These are phyloP conservation scores for Globodera rostochiensis DNA, from an alignment of 1,140 invertebrate species.

Conservation along the genomic window DNA sequence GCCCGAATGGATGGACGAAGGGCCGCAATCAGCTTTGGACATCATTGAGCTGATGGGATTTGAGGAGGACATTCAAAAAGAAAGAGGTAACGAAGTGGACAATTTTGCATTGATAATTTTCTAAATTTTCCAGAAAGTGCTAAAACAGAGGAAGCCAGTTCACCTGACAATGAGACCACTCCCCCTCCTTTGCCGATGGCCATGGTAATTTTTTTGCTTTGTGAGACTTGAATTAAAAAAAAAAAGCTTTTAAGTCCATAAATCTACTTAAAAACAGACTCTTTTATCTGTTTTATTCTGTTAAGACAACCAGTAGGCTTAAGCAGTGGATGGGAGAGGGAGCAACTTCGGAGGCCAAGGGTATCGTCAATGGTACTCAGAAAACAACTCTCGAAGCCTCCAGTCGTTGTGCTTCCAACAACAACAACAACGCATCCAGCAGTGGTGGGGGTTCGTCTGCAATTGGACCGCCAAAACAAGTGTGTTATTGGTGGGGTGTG, in stretches of 20 bases:
- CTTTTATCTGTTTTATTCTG: neutral
- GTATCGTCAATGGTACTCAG: neutral
- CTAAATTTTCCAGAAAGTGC: too few species aligned
- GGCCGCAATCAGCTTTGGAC: slow-evolving; percentile 35
- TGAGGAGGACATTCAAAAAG: slow-evolving; percentile 28
- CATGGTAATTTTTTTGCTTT: too few species aligned
- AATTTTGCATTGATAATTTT: too few species aligned
- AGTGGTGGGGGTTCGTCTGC: neutral
- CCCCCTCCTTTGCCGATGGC: too few species aligned
- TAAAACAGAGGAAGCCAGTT: neutral
- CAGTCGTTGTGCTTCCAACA: neutral
- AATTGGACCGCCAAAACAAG: neutral
- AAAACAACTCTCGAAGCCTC: neutral
- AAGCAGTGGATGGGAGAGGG: neutral
- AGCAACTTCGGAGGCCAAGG: neutral
- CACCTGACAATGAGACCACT: neutral
- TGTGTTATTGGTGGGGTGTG: neutral
- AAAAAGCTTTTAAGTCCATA: too few species aligned
- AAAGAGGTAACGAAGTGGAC: neutral
- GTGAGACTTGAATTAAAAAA: too few species aligned
- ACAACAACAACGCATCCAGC: neutral
- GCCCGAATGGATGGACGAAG: slow-evolving; percentile 46
- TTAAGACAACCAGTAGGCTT: neutral
- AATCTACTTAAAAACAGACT: too few species aligned
- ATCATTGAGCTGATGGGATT: slow-evolving; percentile 45